A percentile compares a stretch with the other conserved stretches of the same genome.
Conservation (phyloP, 2,888 invertebrate genomes). For the Aelia acuminata region DNA sequence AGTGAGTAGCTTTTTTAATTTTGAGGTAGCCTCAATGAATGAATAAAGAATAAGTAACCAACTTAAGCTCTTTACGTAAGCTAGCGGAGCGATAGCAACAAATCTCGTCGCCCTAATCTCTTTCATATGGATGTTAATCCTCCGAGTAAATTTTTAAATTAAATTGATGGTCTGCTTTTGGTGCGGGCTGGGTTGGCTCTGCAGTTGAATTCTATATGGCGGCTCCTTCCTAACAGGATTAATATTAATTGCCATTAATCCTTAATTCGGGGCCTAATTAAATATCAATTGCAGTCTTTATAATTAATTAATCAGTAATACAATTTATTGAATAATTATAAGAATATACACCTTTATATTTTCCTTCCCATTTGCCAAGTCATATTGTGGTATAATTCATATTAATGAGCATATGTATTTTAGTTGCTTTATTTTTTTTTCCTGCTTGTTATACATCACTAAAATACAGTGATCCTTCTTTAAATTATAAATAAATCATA, state of each 20-base stretch:
- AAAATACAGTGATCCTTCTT: no score
- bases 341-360: no score
- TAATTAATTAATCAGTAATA: background rate
- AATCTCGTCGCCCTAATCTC: background rate
- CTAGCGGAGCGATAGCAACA: background rate
- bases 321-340: no score
- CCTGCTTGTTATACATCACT: no score
- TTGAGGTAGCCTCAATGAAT: background rate
- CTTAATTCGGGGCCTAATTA: background rate
- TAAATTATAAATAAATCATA: no score
- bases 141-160: constrained; percentile 10
- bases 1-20: constrained; percentile 4
- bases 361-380: no score
- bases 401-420: no score
- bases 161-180: constrained; percentile 4
- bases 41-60: background rate
- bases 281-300: background rate
- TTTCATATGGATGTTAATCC: constrained; percentile 32
- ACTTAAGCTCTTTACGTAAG: background rate
- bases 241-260: constrained; percentile 16
- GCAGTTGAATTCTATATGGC: constrained; percentile 13
- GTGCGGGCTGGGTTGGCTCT: background rate
- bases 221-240: background rate
- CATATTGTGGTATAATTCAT: no score
- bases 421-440: no score